Percentiles rank a stretch among this genome's conserved stretches.
These are phyloP conservation scores for Pyralis farinalis DNA, from an alignment of 2,888 invertebrate species.

Conservation along the genomic window DNA sequence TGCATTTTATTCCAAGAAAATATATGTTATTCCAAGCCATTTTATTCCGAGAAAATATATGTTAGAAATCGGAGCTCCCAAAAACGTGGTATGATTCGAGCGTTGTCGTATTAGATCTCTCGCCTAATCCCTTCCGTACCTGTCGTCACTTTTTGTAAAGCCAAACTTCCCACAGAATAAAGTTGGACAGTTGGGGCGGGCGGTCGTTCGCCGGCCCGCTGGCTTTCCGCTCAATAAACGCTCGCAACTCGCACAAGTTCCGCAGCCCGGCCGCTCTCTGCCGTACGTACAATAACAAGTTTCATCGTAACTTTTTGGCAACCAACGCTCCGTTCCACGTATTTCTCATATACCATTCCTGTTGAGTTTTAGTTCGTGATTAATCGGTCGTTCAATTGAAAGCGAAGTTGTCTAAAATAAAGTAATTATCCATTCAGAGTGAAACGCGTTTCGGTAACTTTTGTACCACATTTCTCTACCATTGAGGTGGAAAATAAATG, in stretches of 20 bases:
- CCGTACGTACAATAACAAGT: constrained; percentile 39
- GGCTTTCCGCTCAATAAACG: constrained; percentile 54
- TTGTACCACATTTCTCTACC: no score
- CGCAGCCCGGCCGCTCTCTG: constrained; percentile 23
- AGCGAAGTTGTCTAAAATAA: constrained; percentile 2
- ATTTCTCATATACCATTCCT: constrained; percentile 23
- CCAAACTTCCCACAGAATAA: constrained; percentile 35
- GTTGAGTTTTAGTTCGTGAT: constrained; percentile 17
- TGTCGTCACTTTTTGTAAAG: constrained; percentile 32
- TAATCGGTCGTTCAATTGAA: constrained; percentile 1
- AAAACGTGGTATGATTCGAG: background rate
- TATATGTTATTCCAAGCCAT: no score
- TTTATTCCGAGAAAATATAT: background rate
- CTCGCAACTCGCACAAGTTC: constrained; percentile 34
- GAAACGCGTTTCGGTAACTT: no score
- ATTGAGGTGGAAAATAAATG: no score
- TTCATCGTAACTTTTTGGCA: constrained; percentile 45
- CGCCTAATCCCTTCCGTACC: constrained; percentile 21
- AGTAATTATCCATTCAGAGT: no score
- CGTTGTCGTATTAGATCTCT: constrained; percentile 1
- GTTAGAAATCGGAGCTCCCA: constrained; percentile 15
- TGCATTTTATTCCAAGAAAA: constrained; percentile 29
- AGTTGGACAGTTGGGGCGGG: constrained; percentile 35
- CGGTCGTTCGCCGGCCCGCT: constrained; percentile 20
- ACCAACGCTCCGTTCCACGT: constrained; percentile 32